Percentiles rank a stretch among this genome's conserved stretches.
These are phyloP conservation scores for Chroicocephalus ridibundus DNA, from an alignment of 2,113 vertebrate genomes.

Conservation along the genomic window DNA sequence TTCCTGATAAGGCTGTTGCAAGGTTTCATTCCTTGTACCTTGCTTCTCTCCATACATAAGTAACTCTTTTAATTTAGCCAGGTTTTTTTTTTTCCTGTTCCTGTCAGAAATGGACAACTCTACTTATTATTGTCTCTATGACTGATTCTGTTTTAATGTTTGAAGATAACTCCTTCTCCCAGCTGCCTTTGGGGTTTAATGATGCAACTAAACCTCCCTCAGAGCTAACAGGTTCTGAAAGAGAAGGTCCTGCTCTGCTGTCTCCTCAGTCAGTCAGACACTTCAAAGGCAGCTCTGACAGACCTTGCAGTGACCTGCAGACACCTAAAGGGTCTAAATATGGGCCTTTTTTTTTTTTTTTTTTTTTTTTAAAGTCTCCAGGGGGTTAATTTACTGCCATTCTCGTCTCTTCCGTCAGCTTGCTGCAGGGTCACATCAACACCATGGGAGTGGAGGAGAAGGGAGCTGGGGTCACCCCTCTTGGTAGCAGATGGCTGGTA, in stretches of 20 bases:
- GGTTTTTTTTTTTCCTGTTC: neutral
- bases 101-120: neutral
- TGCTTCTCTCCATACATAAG: neutral
- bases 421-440: neutral
- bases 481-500: neutral
- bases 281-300: neutral
- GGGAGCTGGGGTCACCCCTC: neutral
- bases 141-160: neutral
- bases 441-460: rapidly evolving
- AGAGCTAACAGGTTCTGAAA: neutral
- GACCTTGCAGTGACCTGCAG: neutral
- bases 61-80: neutral
- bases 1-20: neutral
- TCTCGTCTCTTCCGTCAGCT: neutral
- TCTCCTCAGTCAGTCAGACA: neutral
- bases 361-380: neutral
- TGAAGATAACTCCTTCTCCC: neutral
- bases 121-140: neutral
- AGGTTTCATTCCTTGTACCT: neutral
- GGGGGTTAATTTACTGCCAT: neutral
- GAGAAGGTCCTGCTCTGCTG: neutral
- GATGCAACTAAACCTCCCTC: neutral
- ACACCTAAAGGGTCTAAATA: neutral
- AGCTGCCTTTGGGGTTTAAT: neutral
- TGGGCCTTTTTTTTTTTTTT: rapidly evolving